A percentile compares a stretch with the other conserved stretches of the same genome.
phyloP scores from a whole-genome alignment of 1,140 invertebrate species.

The Druon quercuslanigerum region DNA sequence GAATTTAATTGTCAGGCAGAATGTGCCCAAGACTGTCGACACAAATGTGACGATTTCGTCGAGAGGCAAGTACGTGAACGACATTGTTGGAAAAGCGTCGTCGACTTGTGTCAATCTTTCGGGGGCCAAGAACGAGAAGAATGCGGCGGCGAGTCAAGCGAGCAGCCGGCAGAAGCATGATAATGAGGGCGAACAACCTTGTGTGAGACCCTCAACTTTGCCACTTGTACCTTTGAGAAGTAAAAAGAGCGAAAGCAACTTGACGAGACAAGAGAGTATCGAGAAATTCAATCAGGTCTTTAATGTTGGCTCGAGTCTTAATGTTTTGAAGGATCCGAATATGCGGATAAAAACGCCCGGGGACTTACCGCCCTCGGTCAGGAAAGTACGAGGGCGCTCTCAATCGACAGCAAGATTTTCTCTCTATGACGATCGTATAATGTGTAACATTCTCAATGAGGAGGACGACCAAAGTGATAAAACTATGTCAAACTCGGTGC shows the following conservation, averaged over 20 bases:
- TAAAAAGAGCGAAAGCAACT: constrained; percentile 56
- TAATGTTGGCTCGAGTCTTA: constrained; percentile 75
- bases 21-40: constrained; percentile 62
- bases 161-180: constrained; percentile 48
- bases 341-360: constrained; percentile 88
- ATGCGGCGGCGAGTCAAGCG: constrained; percentile 39
- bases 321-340: constrained; percentile 83
- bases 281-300: constrained; percentile 85
- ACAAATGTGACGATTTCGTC: constrained; percentile 66
- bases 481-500: constrained; percentile 67
- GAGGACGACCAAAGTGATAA: constrained; percentile 60
- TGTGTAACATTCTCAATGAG: constrained; percentile 78
- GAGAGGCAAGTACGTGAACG: constrained; percentile 65
- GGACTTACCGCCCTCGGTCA: constrained; percentile 84
- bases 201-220: constrained; percentile 65
- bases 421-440: constrained; percentile 91
- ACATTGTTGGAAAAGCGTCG: constrained; percentile 52
- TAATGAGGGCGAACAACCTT: constrained; percentile 49
- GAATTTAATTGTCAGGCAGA: constrained; percentile 64
- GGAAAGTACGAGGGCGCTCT: constrained; percentile 78
- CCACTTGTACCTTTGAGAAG: constrained; percentile 58
- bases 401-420: constrained; percentile 81
- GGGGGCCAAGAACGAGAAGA: constrained; percentile 58
- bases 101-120: constrained; percentile 29
- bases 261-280: constrained; percentile 69